Evolutionary conservation across 30 jellyfish, hydroid and myxozoan genomes (phyloP), one percentile per base, ranked within the genome.

Genomic region (Pelagia noctiluca): DNA sequence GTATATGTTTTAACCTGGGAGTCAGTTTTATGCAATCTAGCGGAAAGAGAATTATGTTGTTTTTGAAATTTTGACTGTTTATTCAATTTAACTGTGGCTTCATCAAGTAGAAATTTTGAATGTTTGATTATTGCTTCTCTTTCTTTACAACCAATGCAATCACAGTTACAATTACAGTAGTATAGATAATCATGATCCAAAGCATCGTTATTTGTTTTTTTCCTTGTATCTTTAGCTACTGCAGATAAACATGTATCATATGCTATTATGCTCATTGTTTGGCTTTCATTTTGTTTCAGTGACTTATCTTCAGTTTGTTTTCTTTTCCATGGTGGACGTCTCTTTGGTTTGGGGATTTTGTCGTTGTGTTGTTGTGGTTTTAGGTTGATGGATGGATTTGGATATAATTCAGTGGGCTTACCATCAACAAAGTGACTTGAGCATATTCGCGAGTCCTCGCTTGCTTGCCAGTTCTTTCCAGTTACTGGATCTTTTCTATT

Each of bases 111-210:
- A 31, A 21, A 31, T 31, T 65, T 31, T 25, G 54, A n/a, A 13
- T 31, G 53, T 31, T 21, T 65, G 22, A 65, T 21, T 65, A 16
- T 31, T 16, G 53, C 61, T 25, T 31, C 54, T 25, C 8, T 31
- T 7, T 65, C 54, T 13, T 22, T 21, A 65, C 78, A 65, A 34
- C 78, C 78, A 21, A 65, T 34, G 35, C 78, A 65, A 31, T 25
- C 22, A 31, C 78, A 65, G 22, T 28, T 16, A 11, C 61, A 21
- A 2, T 65, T 31, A 34, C 78, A 65, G 35, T n/a, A 18, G 54
- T 21, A 31, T 65, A 65, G 35, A 31, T 65, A 65, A 31, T 65
- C 78, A 65, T 31, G 78, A 34, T 65, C 78, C 29, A 57, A 21
- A 57, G 29, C 34, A 21, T 19, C 21, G 72, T 57, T 21, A 19